A percentile compares a stretch with the other conserved stretches of the same genome.
phyloP scores from a whole-genome alignment of 2,888 invertebrate genomes.

The Phyllotreta striolata region DNA sequence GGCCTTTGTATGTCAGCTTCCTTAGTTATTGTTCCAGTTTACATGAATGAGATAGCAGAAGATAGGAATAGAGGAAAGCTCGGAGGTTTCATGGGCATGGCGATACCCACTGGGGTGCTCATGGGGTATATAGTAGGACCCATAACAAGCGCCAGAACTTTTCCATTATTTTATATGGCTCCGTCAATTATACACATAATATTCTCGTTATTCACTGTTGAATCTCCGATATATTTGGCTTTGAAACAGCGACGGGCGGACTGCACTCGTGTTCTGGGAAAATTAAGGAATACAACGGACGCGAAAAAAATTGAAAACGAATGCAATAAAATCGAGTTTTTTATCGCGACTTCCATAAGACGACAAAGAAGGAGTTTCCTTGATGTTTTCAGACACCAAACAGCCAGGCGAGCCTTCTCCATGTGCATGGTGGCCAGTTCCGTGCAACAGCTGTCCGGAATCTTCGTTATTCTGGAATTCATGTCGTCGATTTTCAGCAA shows the following conservation, averaged over 20 bases:
- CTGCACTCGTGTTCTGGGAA: constrained; percentile 65
- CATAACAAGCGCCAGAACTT: constrained; percentile 31
- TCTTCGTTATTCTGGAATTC: constrained; percentile 81
- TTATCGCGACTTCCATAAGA: neutral
- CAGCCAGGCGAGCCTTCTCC: constrained; percentile 65
- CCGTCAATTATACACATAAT: constrained; percentile 43
- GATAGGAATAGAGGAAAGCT: constrained; percentile 79
- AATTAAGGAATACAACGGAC: constrained; percentile 28
- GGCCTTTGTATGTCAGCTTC: neutral
- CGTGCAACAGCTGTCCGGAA: constrained; percentile 80
- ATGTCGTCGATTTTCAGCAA: constrained; percentile 74
- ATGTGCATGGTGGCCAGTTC: constrained; percentile 80
- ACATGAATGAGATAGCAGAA: constrained; percentile 85
- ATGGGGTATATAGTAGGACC: constrained; percentile 44
- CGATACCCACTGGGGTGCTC: constrained; percentile 41
- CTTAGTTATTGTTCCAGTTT: constrained; percentile 71
- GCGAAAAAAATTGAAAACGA: constrained; percentile 14
- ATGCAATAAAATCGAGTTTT: constrained; percentile 12
- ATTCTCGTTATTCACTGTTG: constrained; percentile 43
- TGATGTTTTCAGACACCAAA: constrained; percentile 29
- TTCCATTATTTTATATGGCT: constrained; percentile 38
- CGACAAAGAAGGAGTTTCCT: constrained; percentile 17
- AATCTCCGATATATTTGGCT: constrained; percentile 46
- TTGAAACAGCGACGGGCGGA: constrained; percentile 64
- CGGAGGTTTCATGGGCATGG: constrained; percentile 57